A percentile compares a stretch with the other conserved stretches of the same genome.
Conservation (phyloP, 2,113 vertebrate genomes). For the Orycteropus afer region DNA sequence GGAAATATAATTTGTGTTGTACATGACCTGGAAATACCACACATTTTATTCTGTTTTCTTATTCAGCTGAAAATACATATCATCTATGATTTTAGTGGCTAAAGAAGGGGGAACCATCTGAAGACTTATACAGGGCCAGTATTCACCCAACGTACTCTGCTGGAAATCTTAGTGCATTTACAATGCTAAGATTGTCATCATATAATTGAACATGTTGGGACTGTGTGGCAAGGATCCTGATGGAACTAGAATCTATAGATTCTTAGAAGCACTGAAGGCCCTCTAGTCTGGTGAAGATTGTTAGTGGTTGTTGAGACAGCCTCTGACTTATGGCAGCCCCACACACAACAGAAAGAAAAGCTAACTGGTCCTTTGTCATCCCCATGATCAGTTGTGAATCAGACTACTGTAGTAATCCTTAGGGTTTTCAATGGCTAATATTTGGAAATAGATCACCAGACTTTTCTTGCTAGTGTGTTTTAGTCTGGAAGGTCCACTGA, state of each 20-base stretch:
- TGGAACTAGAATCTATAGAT: conserved; percentile 5
- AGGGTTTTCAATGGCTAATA: neutral
- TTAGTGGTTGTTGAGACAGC: neutral
- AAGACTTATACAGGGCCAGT: neutral
- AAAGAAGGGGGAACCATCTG: neutral
- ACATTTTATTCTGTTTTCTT: conserved; percentile 25
- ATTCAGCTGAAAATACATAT: neutral
- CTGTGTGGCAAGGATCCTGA: neutral
- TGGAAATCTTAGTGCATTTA: neutral
- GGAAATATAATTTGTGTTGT: no score
- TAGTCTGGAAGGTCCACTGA: neutral
- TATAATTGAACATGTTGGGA: neutral
- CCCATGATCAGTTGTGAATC: neutral
- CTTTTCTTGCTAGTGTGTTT: neutral
- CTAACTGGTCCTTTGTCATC: neutral
- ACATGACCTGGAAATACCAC: neutral
- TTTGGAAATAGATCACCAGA: neutral
- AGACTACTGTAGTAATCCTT: neutral
- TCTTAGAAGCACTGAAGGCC: neutral
- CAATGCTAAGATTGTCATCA: neutral
- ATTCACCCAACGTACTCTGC: neutral
- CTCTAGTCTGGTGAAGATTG: neutral
- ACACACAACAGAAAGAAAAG: neutral
- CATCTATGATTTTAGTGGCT: neutral
- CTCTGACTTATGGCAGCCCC: neutral